Evolutionary conservation across 2,113 vertebrate species (phyloP).

Genomic region (Heptranchias perlo): DNA sequence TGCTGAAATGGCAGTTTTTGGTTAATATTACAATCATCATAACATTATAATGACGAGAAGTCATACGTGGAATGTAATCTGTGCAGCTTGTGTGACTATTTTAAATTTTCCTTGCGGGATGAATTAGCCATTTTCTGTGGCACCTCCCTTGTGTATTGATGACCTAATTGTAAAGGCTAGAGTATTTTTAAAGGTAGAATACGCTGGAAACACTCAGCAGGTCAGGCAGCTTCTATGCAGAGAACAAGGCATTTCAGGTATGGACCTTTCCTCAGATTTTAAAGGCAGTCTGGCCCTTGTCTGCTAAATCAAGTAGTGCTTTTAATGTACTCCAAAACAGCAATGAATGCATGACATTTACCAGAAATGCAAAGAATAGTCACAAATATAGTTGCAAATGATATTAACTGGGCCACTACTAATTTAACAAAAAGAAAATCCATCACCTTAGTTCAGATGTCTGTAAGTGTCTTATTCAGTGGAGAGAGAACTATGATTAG

Average conservation of each 20-base stretch:
- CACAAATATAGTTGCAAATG: background rate
- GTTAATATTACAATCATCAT: background rate
- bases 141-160: background rate
- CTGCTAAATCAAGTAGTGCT: background rate
- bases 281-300: background rate
- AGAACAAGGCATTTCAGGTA: background rate
- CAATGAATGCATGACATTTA: background rate
- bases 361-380: background rate
- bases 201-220: background rate
- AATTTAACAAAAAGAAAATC: background rate
- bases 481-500: background rate
- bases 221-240: background rate
- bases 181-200: background rate
- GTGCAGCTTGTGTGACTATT: background rate
- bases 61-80: background rate
- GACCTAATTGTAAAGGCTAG: constrained; percentile 3
- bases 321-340: background rate
- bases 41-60: background rate
- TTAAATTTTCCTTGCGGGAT: background rate
- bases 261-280: background rate
- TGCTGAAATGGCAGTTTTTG: background rate
- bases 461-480: background rate
- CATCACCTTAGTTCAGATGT: background rate
- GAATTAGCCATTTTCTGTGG: background rate
- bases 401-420: background rate